Base-by-base conservation (phyloP, 2,888 invertebrate species). In the Halictus ligatus region DNA sequence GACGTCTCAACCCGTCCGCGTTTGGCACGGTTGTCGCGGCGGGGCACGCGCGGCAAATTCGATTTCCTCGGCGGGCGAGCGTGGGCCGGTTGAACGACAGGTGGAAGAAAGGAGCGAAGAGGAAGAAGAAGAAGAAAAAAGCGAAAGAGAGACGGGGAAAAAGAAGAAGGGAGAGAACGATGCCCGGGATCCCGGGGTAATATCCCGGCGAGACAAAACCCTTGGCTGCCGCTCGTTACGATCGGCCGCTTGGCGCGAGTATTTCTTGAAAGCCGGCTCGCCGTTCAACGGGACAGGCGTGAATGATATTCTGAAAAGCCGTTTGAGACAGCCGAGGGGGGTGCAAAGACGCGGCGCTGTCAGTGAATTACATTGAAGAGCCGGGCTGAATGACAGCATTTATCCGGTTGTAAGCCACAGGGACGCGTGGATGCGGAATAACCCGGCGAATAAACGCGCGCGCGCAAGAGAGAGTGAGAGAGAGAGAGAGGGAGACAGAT, bases 311-410 rank as follows among this genome's bases (percentile, higher is more conserved):
- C 85, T 83, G 85, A 83, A 85, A 83, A 80, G 80, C 80, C 43
- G 74, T 75, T 75, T 71, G 74, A 74, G 83, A 64, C 58, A 35
- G 43, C 69, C 35, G 46, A 72, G 74, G 78, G 79, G 74, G 83
- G 81, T 60, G 82, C 29, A 85, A 84, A 83, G 83, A 88, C 83
- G 79, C 69, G 69, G 69, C 81, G 50, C 84, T 35, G 79, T 71
- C 78, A 35, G 72, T 88, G 89, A 89, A 86, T 89, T 85, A 82
- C 87, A 88, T 89, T 85, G 89, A 90, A 83, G 85, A 74, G 76
- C 78, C 67, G 83, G n/a, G 71, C 77, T 87, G 86, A 90, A 86
- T 89, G 89, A 89, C 90, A 86, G 81, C 88, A 71, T 90, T 90
- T 90, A 90, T 88, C 86, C 85, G 86, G 80, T 87, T 78, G 89